Evolutionary conservation across 2,888 invertebrate species (phyloP), one percentile per base, ranked within the genome.

Genomic region (Pseudococcus viburni): DNA sequence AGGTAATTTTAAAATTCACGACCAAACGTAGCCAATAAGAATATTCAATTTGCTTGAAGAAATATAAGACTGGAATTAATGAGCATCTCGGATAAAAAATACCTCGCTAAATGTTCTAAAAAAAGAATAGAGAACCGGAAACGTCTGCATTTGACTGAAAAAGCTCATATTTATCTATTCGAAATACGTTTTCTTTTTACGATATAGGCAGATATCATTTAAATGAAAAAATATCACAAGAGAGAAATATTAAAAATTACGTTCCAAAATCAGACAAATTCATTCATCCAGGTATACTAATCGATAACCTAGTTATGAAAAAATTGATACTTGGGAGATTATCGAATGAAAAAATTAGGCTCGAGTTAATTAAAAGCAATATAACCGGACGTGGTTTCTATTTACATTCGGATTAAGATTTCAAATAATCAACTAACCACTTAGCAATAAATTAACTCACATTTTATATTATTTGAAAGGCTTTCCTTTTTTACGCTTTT

Each of bases 301-400:
- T 46, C n/a, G 11, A 55, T 17, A n/a, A 26, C 19, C 19, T 6
- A 0, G 42, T 42, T 42, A 12, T 22, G 26, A n/a, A 83, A 42
- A n/a, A 83, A 59, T 51, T 83, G 33, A 55, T 80, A 68, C 83
- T 84, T 84, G n/a, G 5, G 59, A 59, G 22, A 84, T 55, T 22
- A 46, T 59, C 26, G 5, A 88, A 85, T 88, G n/a, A 86, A 48
- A 46, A 17, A 88, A 55, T 26, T 19, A n/a, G 55, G 5, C 59
- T 42, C 17, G 5, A 85, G 17, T 80, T 55, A 85, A 84, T 88
- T 89, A 33, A 89, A 55, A 22, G 39, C 22, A 33, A 15, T 15
- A 17, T 22, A 83, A 68, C 85, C 89, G 39, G 68, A n/a, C 42
- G 89, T 39, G 46, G 84, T 48, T 84, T 22, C 22, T 46, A 48